Percentiles rank a stretch among this genome's conserved stretches.
These are phyloP conservation scores for Pinna nobilis DNA, from an alignment of 1,140 invertebrate species.

Conservation along the genomic window DNA sequence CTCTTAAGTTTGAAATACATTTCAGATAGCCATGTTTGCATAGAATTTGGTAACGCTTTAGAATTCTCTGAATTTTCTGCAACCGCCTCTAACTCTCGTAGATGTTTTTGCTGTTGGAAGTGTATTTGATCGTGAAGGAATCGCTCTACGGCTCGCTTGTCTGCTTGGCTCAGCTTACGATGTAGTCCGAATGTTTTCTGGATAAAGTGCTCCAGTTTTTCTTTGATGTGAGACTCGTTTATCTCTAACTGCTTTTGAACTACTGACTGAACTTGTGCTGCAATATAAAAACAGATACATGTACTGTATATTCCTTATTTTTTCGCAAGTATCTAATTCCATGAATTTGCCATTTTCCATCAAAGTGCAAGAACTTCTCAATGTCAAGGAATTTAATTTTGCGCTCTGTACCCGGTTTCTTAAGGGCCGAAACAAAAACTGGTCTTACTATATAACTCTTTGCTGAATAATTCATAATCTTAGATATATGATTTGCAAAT, in stretches of 20 bases:
- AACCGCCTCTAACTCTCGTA: background rate
- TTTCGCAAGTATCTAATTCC: background rate
- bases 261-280: background rate
- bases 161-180: constrained; percentile 35
- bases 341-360: too few relatives aligned
- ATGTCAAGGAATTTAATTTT: too few relatives aligned
- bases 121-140: constrained; percentile 34
- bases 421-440: too few relatives aligned
- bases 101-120: constrained; percentile 27
- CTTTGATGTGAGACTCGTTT: background rate
- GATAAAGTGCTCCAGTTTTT: constrained; percentile 15
- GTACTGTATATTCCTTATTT: background rate
- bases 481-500: too few relatives aligned
- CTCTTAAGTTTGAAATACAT: constrained; percentile 16
- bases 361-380: too few relatives aligned
- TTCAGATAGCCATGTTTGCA: constrained; percentile 25
- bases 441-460: too few relatives aligned
- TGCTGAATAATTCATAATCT: too few relatives aligned
- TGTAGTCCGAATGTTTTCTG: constrained; percentile 31
- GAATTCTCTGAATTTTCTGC: background rate
- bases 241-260: constrained; percentile 9
- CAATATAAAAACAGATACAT: background rate
- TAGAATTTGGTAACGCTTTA: background rate
- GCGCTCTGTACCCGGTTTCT: too few relatives aligned
- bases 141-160: constrained; percentile 34